phyloP scores from a whole-genome alignment of 2,888 invertebrate species.

The Andrena minutula region DNA sequence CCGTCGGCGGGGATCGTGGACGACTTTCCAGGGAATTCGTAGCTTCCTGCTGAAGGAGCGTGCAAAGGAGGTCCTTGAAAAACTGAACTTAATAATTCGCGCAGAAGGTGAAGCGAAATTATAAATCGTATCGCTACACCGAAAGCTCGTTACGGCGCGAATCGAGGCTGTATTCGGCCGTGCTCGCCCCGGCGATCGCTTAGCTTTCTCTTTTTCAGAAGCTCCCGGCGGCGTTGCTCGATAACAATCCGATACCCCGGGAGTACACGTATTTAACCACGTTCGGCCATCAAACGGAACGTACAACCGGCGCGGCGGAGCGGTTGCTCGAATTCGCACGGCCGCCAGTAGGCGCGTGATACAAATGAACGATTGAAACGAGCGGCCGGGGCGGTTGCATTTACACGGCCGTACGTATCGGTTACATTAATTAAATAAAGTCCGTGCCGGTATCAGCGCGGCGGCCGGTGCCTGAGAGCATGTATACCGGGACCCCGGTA shows the following conservation, averaged over 20 bases:
- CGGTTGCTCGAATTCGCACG: constrained; percentile 55
- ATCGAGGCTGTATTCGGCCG: constrained; percentile 1
- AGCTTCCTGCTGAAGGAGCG: background rate
- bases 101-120: background rate
- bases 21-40: constrained; percentile 28
- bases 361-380: constrained; percentile 56
- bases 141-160: background rate
- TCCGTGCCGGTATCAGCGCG: constrained; percentile 61
- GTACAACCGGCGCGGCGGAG: constrained; percentile 39
- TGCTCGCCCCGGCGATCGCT: background rate
- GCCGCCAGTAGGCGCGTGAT: constrained; percentile 26
- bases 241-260: constrained; percentile 54
- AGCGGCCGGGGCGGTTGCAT: constrained; percentile 60
- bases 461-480: constrained; percentile 43
- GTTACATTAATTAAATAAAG: constrained; percentile 78
- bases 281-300: constrained; percentile 46
- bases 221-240: constrained; percentile 39
- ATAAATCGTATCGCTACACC: background rate
- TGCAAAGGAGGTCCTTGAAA: background rate
- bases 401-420: constrained; percentile 70
- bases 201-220: constrained; percentile 65
- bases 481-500: constrained; percentile 47
- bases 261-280: constrained; percentile 49
- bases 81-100: constrained; percentile 13
- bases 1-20: constrained; percentile 5